Percentiles rank a stretch among this genome's conserved stretches.
phyloP scores from a whole-genome alignment of 1,140 invertebrate species.

The Danaus plexippus region DNA sequence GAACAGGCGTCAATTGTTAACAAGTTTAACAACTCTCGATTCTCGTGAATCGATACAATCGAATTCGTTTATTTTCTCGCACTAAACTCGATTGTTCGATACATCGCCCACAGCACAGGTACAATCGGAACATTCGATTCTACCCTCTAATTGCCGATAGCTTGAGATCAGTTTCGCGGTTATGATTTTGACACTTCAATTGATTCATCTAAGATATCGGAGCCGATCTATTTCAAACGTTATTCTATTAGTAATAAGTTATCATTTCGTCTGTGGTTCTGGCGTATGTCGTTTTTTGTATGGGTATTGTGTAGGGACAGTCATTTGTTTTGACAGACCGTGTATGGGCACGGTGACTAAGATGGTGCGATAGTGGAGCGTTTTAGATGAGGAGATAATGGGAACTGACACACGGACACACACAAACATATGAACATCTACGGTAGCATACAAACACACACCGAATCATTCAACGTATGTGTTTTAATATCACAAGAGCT shows the following conservation, averaged over 20 bases:
- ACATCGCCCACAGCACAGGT: conserved; percentile 37
- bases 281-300: conserved; percentile 39
- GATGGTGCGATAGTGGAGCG: conserved; percentile 57
- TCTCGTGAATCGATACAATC: conserved; percentile 64
- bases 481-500: no score
- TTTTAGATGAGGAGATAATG: conserved; percentile 61
- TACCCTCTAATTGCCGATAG: conserved; percentile 35
- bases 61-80: conserved; percentile 64
- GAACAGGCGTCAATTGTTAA: conserved; percentile 67
- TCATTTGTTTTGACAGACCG: conserved; percentile 66
- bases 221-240: conserved; percentile 23
- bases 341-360: conserved; percentile 57
- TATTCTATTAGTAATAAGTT: conserved; percentile 24
- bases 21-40: conserved; percentile 67
- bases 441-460: no score
- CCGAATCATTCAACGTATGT: no score
- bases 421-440: no score
- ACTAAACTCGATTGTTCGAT: conserved; percentile 58
- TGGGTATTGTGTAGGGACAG: conserved; percentile 51
- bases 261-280: conserved; percentile 18
- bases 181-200: conserved; percentile 47
- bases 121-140: conserved; percentile 35
- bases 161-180: conserved; percentile 41
- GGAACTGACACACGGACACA: conserved; percentile 30
- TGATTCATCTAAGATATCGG: conserved; percentile 29